Conservation (phyloP, 2,797 vertebrate genomes). For the Delichon dasypus region DNA sequence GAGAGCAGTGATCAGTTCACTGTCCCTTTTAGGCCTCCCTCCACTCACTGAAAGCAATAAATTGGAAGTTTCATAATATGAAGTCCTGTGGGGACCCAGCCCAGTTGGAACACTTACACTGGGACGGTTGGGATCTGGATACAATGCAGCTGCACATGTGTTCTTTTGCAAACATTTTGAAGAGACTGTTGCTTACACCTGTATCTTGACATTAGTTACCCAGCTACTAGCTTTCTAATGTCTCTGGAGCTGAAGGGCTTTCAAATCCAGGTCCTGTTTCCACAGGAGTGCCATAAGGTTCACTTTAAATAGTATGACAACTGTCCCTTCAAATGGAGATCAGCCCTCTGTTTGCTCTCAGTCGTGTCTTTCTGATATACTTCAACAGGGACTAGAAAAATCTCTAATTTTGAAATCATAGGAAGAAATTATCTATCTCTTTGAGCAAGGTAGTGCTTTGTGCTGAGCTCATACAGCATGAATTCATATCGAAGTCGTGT, state of each 20-base stretch:
- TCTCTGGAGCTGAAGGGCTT: neutral
- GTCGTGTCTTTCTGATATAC: neutral
- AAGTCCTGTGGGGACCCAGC: neutral
- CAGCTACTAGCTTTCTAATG: neutral
- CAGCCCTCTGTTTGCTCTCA: neutral
- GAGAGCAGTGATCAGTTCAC: neutral
- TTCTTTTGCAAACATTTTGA: neutral
- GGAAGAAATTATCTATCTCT: neutral
- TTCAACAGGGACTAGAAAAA: neutral
- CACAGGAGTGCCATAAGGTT: neutral
- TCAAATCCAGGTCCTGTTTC: neutral
- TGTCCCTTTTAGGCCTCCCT: neutral
- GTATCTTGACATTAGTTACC: neutral
- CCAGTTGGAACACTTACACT: neutral
- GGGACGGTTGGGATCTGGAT: neutral
- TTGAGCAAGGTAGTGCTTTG: neutral
- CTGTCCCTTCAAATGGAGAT: neutral
- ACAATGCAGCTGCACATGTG: rapidly evolving
- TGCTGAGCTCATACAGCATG: neutral
- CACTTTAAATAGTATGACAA: neutral
- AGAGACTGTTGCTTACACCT: neutral
- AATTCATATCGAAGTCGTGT: neutral
- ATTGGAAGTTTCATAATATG: neutral
- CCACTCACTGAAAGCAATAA: neutral
- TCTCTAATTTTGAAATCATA: neutral